Base-by-base conservation (phyloP, 2,797 vertebrate genomes). In the Austrolebias charrua region DNA sequence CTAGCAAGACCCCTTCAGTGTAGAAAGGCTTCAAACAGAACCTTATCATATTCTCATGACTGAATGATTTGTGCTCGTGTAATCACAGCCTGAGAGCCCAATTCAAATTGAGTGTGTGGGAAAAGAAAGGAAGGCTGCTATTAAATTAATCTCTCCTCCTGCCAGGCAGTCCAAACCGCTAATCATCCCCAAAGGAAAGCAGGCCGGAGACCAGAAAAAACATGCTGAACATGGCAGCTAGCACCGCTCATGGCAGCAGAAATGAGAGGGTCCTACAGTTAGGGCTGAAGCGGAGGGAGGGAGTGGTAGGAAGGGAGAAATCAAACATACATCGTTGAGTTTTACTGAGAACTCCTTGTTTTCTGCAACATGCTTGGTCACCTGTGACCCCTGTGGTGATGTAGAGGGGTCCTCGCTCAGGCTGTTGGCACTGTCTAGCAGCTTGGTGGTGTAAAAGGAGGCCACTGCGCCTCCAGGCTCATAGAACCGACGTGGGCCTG, bases 301-400 rank as follows among this genome's bases (percentile, higher is more conserved):
- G 76, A 63, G 75, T 60, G 70, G 66, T 92, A 90, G 58, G 86
- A 91, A 73, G 73, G 95, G 93, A 94, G 93, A 94, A 96, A 95
- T 94, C 47, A 94, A 24, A 99, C 98, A 99, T 99, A 99, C 98
- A 95, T 99, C 95, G 94, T 97, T 98, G 94, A 98, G 96, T 95
- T 97, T 98, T 94, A 98, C 96, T 96, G 98, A 98, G 97, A 99
- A 99, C 95, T 99, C 98, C 96, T 98, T 98, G 95, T 96, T 96
- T 96, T 98, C 96, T 96, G 95, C 95, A 95, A 98, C 96, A 98
- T 98, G 96, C 95, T 96, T 97, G 95, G 96, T 98, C 96, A 99
- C 98, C 98, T 99, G 98, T 97, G 96, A 95, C 95, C 96, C 95
- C 94, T 98, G 96, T 89, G 95, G 86, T 31, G 95, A 96, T 28